phyloP scores from a whole-genome alignment of 1,140 invertebrate species.

The Leguminivora glycinivorella region DNA sequence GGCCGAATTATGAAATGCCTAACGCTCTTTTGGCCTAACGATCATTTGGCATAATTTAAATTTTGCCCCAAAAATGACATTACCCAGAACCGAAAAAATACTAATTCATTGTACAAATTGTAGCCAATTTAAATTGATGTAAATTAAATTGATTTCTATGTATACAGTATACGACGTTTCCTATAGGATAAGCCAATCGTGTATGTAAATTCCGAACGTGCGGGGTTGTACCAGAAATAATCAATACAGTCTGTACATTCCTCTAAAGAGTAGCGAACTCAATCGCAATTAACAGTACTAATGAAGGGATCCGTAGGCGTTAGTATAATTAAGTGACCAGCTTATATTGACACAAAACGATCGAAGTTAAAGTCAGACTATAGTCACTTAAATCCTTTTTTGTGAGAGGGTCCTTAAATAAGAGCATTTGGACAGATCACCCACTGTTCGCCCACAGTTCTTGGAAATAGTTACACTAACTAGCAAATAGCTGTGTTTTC shows the following conservation, averaged over 20 bases:
- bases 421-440: not conserved
- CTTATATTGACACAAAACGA: not conserved
- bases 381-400: not conserved
- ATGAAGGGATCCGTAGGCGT: not conserved
- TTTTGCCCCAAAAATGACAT: too few relatives aligned
- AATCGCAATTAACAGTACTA: slow-evolving; percentile 17
- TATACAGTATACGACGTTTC: too few relatives aligned
- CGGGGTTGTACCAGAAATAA: slow-evolving; percentile 5
- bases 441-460: slow-evolving; percentile 26
- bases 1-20: too few relatives aligned
- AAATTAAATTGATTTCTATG: too few relatives aligned
- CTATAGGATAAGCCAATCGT: not conserved
- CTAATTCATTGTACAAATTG: too few relatives aligned
- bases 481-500: not conserved
- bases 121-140: too few relatives aligned
- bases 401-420: not conserved
- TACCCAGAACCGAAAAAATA: too few relatives aligned
- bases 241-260: not conserved
- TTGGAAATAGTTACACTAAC: slow-evolving; percentile 6
- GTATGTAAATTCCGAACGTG: not conserved
- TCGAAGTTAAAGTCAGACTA: not conserved
- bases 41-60: too few relatives aligned
- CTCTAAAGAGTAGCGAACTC: not conserved
- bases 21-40: too few relatives aligned
- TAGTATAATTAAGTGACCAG: not conserved